Percentiles rank a stretch among this genome's conserved stretches.
Evolutionary conservation across 2,797 vertebrate species (phyloP).

Genomic region (Crocidura indochinensis): DNA sequence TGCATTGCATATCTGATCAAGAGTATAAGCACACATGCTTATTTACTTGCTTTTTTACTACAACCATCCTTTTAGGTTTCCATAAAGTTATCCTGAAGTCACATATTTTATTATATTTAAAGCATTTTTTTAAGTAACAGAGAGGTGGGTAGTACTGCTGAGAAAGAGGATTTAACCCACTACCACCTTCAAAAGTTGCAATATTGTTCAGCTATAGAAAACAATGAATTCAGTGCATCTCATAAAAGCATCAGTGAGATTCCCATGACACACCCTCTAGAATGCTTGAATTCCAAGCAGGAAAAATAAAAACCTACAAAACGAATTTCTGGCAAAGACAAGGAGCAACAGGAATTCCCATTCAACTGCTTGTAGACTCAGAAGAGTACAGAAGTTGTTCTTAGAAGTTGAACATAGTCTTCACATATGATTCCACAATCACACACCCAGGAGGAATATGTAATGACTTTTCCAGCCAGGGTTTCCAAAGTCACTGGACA

Average conservation of each 20-base stretch:
- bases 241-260: too few relatives aligned
- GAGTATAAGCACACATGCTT: not conserved
- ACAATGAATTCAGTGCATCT: not conserved
- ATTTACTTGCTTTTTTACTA: not conserved
- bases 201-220: not conserved
- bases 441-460: not conserved
- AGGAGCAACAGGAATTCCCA: too few relatives aligned
- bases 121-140: not conserved
- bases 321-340: too few relatives aligned
- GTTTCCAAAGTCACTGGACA: constrained; percentile 14
- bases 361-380: too few relatives aligned
- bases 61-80: constrained; percentile 2
- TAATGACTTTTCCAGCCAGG: not conserved
- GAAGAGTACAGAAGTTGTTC: too few relatives aligned
- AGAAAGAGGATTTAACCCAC: not conserved
- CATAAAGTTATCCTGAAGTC: constrained; percentile 35
- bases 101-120: constrained; percentile 18
- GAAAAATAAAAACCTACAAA: too few relatives aligned
- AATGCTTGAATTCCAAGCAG: too few relatives aligned
- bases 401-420: too few relatives aligned
- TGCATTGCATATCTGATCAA: not conserved
- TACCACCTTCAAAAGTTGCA: not conserved
- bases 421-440: too few relatives aligned
- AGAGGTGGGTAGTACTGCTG: not conserved
- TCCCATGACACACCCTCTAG: too few relatives aligned